Conservation (phyloP, 2,113 vertebrate genomes). For the Pseudorhombus dupliciocellatus region DNA sequence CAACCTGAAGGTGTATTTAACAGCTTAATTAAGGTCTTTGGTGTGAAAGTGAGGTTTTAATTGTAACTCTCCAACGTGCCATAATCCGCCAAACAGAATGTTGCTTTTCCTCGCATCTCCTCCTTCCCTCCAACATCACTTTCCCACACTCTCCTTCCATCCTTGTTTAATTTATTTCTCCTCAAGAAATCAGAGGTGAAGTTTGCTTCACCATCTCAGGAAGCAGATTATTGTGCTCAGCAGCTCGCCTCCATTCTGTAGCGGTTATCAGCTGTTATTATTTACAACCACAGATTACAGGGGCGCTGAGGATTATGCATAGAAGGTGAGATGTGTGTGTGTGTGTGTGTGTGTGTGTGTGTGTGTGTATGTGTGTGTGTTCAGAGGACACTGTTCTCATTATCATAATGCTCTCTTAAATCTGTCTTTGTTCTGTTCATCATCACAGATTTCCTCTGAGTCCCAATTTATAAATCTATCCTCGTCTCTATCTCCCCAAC, state of each 20-base stretch:
- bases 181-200: not conserved
- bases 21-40: slow-evolving; percentile 64
- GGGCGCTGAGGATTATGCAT: slow-evolving; percentile 41
- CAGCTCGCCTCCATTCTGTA: slow-evolving; percentile 20
- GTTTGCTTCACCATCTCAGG: slow-evolving; percentile 26
- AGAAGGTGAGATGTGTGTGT: slow-evolving; percentile 9
- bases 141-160: not conserved
- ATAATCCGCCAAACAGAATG: not conserved
- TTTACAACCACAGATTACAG: slow-evolving; percentile 58
- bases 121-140: not conserved
- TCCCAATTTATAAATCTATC: slow-evolving; percentile 42
- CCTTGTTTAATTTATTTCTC: not conserved
- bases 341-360: not conserved
- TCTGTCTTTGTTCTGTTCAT: slow-evolving; percentile 44
- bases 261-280: slow-evolving; percentile 60
- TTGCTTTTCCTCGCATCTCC: not conserved
- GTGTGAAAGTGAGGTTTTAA: slow-evolving; percentile 40
- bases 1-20: slow-evolving; percentile 59
- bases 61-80: not conserved
- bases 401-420: slow-evolving; percentile 52
- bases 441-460: slow-evolving; percentile 29
- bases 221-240: slow-evolving; percentile 44
- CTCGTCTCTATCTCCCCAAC: slow-evolving; percentile 17
- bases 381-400: slow-evolving; percentile 11
- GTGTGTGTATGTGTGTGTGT: slow-evolving; percentile 1